Conservation (phyloP, 2,888 invertebrate genomes). For the Nemoura dubitans region DNA sequence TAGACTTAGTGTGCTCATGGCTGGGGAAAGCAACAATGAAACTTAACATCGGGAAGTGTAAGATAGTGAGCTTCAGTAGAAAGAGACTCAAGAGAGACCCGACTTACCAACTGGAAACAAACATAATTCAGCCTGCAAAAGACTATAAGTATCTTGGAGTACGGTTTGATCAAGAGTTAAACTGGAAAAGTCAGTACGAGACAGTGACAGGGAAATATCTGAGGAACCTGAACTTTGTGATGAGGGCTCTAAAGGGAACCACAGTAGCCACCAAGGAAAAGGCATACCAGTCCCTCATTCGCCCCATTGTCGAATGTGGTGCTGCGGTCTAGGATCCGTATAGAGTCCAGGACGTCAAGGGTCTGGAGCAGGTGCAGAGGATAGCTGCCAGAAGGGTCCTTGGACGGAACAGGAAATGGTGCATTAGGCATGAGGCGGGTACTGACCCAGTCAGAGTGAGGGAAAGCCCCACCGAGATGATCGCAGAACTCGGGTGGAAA, state of each 20-base stretch:
- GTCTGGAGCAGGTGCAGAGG: not conserved
- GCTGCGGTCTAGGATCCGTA: not conserved
- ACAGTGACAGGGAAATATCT: not conserved
- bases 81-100: not conserved
- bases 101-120: not conserved
- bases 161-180: not conserved
- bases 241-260: not conserved
- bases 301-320: not conserved
- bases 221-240: not conserved
- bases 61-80: not conserved
- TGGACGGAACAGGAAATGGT: not conserved
- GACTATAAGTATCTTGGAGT: not conserved
- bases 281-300: slow-evolving; percentile 2
- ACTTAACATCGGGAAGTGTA: not conserved
- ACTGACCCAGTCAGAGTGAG: not conserved
- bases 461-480: slow-evolving; percentile 19
- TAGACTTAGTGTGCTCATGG: not conserved
- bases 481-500: not conserved
- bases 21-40: not conserved
- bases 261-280: not conserved
- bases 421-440: not conserved
- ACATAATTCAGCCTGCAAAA: not conserved
- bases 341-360: not conserved
- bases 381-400: slow-evolving; percentile 17
- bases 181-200: not conserved